A percentile compares a stretch with the other conserved stretches of the same genome.
These are phyloP conservation scores for Indicator maculatus DNA, from an alignment of 2,113 vertebrate genomes.

Conservation along the genomic window DNA sequence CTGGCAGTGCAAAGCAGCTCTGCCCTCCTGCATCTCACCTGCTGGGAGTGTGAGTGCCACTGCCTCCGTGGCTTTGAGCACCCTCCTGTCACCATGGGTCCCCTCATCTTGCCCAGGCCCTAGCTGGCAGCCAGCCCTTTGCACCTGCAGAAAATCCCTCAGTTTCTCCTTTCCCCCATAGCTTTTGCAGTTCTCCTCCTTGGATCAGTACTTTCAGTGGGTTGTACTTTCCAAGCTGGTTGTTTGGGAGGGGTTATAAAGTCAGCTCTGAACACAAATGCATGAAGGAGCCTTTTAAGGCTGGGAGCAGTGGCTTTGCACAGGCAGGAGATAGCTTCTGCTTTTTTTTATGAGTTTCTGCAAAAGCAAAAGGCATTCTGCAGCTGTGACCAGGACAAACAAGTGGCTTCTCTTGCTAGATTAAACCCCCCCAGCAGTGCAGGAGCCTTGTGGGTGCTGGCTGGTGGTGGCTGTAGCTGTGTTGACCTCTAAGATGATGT, in stretches of 20 bases:
- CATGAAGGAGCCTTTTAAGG: not conserved
- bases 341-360: not conserved
- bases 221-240: not conserved
- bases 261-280: not conserved
- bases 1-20: fast-evolving
- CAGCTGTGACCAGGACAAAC: not conserved
- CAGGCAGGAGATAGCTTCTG: not conserved
- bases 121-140: not conserved
- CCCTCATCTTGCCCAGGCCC: not conserved
- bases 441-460: not conserved
- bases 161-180: not conserved
- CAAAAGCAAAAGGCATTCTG: not conserved
- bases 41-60: fast-evolving
- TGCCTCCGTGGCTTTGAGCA: not conserved
- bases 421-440: not conserved
- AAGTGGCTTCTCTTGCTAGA: not conserved
- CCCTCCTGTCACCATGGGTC: not conserved
- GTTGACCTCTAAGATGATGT: not conserved
- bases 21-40: not conserved
- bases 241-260: not conserved
- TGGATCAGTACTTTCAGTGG: fast-evolving
- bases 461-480: not conserved
- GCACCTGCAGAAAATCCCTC: not conserved
- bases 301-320: not conserved
- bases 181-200: not conserved